These are phyloP conservation scores for Thymelicus lineola DNA, from an alignment of 2,888 invertebrate genomes.

Conservation along the genomic window DNA sequence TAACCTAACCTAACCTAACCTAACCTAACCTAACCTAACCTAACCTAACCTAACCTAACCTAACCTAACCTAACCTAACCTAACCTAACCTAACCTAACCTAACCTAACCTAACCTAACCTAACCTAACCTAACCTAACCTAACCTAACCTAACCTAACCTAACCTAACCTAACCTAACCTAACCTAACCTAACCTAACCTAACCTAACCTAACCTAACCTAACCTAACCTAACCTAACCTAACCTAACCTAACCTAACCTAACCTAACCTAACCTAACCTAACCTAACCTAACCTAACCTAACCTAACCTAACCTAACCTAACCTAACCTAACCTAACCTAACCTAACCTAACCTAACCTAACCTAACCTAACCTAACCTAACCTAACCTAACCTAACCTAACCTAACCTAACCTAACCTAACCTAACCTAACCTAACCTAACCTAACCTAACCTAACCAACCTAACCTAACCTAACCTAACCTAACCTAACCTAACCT, in stretches of 20 bases:
- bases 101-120: constrained; percentile 7
- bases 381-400: constrained; percentile 7
- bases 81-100: constrained; percentile 7
- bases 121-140: constrained; percentile 7
- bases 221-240: constrained; percentile 7
- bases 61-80: constrained; percentile 7
- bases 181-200: constrained; percentile 7
- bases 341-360: constrained; percentile 7
- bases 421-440: constrained; percentile 7
- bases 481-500: constrained; percentile 13
- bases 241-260: constrained; percentile 7
- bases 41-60: constrained; percentile 5
- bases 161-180: constrained; percentile 7
- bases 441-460: constrained; percentile 5
- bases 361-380: constrained; percentile 7
- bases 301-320: constrained; percentile 7
- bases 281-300: constrained; percentile 7
- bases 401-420: constrained; percentile 12
- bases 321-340: constrained; percentile 7
- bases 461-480: constrained; percentile 14
- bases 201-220: constrained; percentile 7
- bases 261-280: constrained; percentile 7
- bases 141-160: constrained; percentile 7
- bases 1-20: constrained; percentile 7
- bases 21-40: constrained; percentile 7